Evolutionary conservation across 2,888 invertebrate species (phyloP).

Genomic region (Nasonia oneida): DNA sequence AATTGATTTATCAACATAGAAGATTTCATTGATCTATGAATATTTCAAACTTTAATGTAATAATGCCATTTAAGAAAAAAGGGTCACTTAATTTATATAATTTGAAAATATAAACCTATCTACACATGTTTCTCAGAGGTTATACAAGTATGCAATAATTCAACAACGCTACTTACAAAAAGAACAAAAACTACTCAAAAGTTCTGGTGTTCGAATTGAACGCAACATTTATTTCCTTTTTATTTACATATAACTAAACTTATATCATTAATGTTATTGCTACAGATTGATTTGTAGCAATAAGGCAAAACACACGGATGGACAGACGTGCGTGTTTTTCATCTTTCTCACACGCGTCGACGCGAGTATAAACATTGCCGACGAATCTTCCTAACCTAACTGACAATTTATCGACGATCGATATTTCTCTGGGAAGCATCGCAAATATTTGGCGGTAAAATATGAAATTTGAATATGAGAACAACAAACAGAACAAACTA

Average conservation of each 20-base stretch:
- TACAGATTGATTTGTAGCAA: not conserved
- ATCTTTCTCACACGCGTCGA: not conserved
- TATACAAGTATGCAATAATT: constrained; percentile 16
- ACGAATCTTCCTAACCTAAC: not conserved
- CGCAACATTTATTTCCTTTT: constrained; percentile 65
- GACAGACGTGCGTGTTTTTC: not conserved
- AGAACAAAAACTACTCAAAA: constrained; percentile 63
- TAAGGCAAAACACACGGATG: not conserved
- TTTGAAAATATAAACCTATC: not conserved
- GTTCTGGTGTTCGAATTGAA: constrained; percentile 57
- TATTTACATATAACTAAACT: constrained; percentile 31
- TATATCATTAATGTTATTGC: not conserved
- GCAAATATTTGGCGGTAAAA: not conserved
- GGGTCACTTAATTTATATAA: not conserved
- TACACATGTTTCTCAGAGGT: constrained; percentile 43
- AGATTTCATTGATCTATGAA: not conserved
- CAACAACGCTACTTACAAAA: constrained; percentile 63
- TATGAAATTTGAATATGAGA: not conserved
- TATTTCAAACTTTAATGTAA: not conserved
- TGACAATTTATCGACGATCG: constrained; percentile 28
- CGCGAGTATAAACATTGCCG: constrained; percentile 8
- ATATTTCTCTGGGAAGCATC: not conserved
- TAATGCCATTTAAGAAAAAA: too few species aligned
- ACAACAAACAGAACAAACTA: not conserved
- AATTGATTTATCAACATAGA: not conserved